Conservation (phyloP, 2,113 vertebrate species). For the Osmerus mordax region DNA sequence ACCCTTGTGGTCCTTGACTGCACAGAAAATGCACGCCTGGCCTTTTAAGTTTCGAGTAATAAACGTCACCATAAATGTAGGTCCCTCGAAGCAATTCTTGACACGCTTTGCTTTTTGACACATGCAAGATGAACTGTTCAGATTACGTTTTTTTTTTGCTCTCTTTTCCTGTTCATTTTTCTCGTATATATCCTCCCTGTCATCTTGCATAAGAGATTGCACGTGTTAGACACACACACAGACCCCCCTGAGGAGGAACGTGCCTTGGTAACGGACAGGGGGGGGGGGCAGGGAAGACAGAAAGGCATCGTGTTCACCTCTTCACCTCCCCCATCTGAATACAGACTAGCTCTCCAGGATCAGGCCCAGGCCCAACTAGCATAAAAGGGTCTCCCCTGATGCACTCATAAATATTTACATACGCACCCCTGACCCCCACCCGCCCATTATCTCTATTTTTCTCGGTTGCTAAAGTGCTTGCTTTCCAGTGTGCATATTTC, state of each 20-base stretch:
- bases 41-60: slow-evolving; percentile 7
- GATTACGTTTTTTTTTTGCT: not conserved
- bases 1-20: slow-evolving; percentile 16
- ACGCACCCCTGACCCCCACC: not conserved
- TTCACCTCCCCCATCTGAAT: not conserved
- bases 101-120: slow-evolving; percentile 11
- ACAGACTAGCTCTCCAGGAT: not conserved
- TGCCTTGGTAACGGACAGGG: not conserved
- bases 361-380: no score
- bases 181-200: not conserved
- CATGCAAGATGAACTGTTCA: slow-evolving; percentile 3
- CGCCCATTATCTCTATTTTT: not conserved
- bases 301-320: no score
- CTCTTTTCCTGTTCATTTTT: not conserved
- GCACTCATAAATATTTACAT: slow-evolving; percentile 7
- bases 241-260: not conserved
- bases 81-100: slow-evolving; percentile 16
- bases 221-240: not conserved
- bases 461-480: not conserved
- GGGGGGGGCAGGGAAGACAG: not conserved
- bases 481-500: slow-evolving; percentile 4
- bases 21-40: slow-evolving; percentile 23
- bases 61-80: slow-evolving; percentile 2
- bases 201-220: not conserved
- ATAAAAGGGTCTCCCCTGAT: not conserved